Conservation (phyloP, 2,888 invertebrate species). For the Poecilobothrus nobilitatus region DNA sequence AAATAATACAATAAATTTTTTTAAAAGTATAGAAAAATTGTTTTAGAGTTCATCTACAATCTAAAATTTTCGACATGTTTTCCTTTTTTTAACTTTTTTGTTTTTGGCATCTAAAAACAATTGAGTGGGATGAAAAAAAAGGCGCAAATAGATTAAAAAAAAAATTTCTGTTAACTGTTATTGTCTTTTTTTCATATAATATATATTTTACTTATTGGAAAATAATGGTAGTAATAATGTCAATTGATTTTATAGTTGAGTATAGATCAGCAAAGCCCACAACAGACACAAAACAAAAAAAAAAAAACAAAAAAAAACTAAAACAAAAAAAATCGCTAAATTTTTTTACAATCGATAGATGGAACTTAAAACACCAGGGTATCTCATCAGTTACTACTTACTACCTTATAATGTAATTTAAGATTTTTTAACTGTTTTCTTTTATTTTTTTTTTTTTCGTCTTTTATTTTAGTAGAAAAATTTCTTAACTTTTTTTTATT, state of each 20-base stretch:
- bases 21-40: too few species aligned
- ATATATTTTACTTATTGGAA: background rate
- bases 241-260: background rate
- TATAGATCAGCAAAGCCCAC: background rate
- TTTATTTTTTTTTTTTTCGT: too few species aligned
- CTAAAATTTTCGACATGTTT: too few species aligned
- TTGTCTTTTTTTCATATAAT: too few species aligned
- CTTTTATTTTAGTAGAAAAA: too few species aligned
- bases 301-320: background rate
- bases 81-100: too few species aligned
- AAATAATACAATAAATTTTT: too few species aligned
- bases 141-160: conserved; percentile 2
- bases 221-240: background rate
- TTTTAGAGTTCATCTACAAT: too few species aligned
- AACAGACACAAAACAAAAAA: background rate
- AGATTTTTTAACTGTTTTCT: too few species aligned
- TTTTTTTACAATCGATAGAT: background rate
- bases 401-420: background rate
- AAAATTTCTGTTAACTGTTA: too few species aligned
- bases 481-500: too few species aligned
- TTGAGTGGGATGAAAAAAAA: background rate
- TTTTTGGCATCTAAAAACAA: background rate
- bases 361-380: background rate
- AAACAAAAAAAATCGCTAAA: background rate
- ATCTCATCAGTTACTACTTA: conserved; percentile 2